Conservation (phyloP, 64 coral and sea anemone genomes). For the Acropora tenuis region DNA sequence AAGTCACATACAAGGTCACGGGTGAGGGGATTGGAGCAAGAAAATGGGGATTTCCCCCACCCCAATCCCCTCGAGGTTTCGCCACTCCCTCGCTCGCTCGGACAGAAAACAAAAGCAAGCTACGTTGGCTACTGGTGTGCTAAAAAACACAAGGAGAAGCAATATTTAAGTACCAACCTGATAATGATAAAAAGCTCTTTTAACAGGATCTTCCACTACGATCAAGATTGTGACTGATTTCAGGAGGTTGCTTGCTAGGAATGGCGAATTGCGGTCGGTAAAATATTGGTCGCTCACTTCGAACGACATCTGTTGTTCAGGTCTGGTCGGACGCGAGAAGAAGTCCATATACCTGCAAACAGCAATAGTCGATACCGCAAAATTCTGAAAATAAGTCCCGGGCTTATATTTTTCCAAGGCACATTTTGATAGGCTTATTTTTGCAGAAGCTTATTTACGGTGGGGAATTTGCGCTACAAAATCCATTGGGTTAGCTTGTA, state of each 20-base stretch:
- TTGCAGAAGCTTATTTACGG: no score
- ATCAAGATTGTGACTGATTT: constrained; percentile 92
- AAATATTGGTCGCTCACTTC: constrained; percentile 92
- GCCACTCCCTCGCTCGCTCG: no score
- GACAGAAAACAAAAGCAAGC: no score
- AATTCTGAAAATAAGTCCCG: not conserved
- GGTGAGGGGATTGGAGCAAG: not conserved
- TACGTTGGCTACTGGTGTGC: no score
- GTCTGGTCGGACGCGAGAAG: constrained; percentile 66
- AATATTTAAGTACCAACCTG: constrained; percentile 41
- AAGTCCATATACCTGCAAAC: constrained; percentile 82
- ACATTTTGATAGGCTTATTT: no score
- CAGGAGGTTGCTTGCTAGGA: constrained; percentile 80
- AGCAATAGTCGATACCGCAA: not conserved
- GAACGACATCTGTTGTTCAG: constrained; percentile 74
- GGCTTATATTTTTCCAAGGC: no score
- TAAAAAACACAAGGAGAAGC: not conserved
- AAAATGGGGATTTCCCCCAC: no score
- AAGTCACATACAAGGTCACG: not conserved
- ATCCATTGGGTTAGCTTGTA: no score
- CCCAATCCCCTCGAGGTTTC: no score
- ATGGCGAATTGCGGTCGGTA: constrained; percentile 69
- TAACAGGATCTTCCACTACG: constrained; percentile 84
- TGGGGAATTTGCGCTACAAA: no score
- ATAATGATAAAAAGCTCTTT: constrained; percentile 86